Evolutionary conservation across 2,113 vertebrate genomes (phyloP).

Genomic region (Thalassarche chlororhynchos): DNA sequence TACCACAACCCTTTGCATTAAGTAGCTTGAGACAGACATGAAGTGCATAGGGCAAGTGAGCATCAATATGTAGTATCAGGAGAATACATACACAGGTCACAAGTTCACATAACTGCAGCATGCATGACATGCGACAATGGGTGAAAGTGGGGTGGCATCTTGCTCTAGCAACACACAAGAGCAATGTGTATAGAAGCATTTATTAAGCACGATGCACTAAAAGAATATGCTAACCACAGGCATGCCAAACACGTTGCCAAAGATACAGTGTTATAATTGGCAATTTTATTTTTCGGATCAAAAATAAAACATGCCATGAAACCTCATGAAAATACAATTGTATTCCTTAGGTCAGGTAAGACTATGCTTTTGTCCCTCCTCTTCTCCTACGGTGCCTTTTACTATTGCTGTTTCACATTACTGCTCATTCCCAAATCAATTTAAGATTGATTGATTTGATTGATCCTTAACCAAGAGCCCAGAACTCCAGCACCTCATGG

Average conservation of each 20-base stretch:
- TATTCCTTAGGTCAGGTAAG: not conserved
- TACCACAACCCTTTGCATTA: not conserved
- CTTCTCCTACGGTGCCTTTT: not conserved
- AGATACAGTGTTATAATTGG: rapidly evolving
- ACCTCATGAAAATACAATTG: not conserved
- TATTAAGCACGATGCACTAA: not conserved
- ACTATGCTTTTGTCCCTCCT: not conserved
- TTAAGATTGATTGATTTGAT: not conserved
- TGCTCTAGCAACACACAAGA: not conserved
- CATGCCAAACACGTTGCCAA: not conserved
- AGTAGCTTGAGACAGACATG: not conserved
- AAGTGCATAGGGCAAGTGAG: not conserved
- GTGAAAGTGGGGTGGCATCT: not conserved
- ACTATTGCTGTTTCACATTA: not conserved
- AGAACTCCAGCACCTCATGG: not conserved
- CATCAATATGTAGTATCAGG: too few relatives aligned
- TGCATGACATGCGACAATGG: rapidly evolving
- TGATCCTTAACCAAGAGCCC: not conserved
- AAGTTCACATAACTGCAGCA: not conserved
- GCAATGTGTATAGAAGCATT: not conserved
- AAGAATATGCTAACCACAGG: not conserved
- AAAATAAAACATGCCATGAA: too few relatives aligned
- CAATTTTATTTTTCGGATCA: not conserved
- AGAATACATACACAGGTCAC: rapidly evolving
- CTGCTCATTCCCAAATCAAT: not conserved